These are phyloP conservation scores for Hemicentrotus pulcherrimus DNA, from an alignment of 35 echinoderm and acorn worm genomes.

Conservation along the genomic window DNA sequence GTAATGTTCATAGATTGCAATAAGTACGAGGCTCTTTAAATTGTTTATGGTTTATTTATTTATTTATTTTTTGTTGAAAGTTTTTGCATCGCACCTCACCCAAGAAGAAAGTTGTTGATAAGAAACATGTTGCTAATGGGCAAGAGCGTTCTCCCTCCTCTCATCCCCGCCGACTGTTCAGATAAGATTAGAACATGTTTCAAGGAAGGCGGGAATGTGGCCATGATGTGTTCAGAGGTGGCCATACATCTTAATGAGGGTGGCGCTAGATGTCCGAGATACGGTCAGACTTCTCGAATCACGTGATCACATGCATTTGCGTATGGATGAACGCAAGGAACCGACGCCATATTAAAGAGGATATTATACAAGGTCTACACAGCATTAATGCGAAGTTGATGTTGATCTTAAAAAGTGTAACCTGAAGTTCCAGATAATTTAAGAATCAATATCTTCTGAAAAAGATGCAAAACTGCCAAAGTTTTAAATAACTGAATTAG, in stretches of 20 bases:
- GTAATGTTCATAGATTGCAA: no score
- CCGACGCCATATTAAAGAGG: not conserved
- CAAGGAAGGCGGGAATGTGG: not conserved
- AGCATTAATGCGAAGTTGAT: no score
- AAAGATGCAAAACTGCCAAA: no score
- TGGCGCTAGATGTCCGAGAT: not conserved
- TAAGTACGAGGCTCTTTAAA: no score
- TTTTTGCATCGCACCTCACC: no score
- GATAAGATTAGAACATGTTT: not conserved
- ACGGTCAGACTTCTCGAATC: not conserved
- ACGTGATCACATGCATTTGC: not conserved
- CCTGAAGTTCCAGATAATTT: no score
- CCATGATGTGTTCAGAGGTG: not conserved
- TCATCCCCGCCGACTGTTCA: not conserved
- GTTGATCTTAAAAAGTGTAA: no score
- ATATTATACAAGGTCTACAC: no score
- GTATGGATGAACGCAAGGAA: not conserved
- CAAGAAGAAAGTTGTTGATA: not conserved
- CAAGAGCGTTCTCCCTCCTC: not conserved
- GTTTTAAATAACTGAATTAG: no score
- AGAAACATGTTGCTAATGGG: not conserved
- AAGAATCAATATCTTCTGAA: no score
- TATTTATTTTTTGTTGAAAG: no score
- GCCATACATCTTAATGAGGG: not conserved
- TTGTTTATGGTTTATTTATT: no score